Conservation (phyloP, 2,113 vertebrate genomes). For the Labrus mixtus region DNA sequence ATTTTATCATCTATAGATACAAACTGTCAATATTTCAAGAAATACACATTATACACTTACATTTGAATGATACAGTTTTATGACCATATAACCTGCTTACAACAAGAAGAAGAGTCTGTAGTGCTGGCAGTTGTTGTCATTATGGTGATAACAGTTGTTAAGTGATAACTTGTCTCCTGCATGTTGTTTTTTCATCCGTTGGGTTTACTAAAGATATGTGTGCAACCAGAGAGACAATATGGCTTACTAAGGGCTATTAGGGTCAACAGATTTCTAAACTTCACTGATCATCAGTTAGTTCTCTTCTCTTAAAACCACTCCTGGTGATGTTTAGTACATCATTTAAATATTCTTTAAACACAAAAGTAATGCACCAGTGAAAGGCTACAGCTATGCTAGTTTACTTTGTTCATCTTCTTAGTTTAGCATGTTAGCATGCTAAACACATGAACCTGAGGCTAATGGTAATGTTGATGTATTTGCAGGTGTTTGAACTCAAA, state of each 20-base stretch:
- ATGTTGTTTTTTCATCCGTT: neutral
- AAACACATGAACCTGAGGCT: no score
- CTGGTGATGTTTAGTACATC: neutral
- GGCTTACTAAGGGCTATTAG: neutral
- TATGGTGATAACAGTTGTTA: conserved; percentile 10
- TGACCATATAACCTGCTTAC: conserved; percentile 2
- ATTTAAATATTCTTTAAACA: no score
- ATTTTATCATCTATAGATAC: no score
- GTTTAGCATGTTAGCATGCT: neutral
- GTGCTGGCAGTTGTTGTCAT: conserved; percentile 20
- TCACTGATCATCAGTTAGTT: no score
- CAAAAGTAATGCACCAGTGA: no score
- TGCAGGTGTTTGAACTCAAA: no score
- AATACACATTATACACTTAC: no score
- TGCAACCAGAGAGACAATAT: neutral
- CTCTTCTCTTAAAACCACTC: neutral
- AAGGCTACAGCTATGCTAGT: no score
- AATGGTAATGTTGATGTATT: no score
- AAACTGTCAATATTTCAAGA: no score
- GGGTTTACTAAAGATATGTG: neutral
- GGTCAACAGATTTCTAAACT: no score
- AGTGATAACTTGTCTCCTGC: conserved; percentile 10
- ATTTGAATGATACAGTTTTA: neutral
- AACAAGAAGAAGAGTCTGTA: conserved; percentile 28
- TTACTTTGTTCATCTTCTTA: no score